Evolutionary conservation across 2,113 vertebrate species (phyloP).

Genomic region (Peromyscus californicus): DNA sequence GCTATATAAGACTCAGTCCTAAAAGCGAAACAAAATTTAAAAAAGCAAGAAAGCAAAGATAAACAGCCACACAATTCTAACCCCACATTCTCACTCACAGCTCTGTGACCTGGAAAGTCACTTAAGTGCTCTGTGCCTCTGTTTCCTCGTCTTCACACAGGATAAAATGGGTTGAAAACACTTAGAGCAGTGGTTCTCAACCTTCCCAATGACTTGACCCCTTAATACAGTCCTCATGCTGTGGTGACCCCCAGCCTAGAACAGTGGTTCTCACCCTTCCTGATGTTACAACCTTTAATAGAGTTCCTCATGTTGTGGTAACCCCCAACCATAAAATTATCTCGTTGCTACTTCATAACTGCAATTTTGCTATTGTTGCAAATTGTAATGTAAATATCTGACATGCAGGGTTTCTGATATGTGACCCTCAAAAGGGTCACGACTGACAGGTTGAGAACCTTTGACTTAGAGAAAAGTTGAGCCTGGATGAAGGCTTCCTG

Average conservation of each 20-base stretch:
- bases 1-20: background rate
- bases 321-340: too few species aligned
- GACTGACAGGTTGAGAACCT: background rate
- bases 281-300: too few species aligned
- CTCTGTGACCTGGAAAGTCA: background rate
- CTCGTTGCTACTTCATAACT: too few species aligned
- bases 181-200: too few species aligned
- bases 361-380: background rate
- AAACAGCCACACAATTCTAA: too few species aligned
- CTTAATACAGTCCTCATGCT: too few species aligned
- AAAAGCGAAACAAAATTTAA: background rate
- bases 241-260: too few species aligned
- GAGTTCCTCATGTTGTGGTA: too few species aligned
- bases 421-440: background rate
- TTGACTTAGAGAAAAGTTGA: background rate
- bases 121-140: background rate
- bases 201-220: too few species aligned
- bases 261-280: too few species aligned
- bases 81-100: background rate
- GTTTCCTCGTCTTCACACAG: background rate
- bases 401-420: background rate
- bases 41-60: background rate
- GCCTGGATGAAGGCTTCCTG: fast-evolving
- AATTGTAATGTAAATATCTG: background rate
- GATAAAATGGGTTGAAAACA: too few species aligned